Base-by-base conservation (phyloP, 2,888 invertebrate genomes). In the Neria commutata region DNA sequence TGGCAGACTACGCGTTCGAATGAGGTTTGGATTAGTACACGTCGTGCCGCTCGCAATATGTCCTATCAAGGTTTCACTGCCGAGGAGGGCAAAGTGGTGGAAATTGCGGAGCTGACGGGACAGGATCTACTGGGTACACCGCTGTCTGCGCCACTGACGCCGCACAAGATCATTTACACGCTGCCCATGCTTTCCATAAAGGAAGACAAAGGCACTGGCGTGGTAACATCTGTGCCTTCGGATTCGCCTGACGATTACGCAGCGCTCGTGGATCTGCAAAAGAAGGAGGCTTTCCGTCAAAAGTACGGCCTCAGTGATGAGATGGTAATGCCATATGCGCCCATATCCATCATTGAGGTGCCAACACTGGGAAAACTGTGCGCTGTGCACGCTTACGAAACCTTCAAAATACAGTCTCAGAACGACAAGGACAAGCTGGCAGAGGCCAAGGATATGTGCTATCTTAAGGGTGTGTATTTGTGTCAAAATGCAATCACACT, bases 181-280 rank as follows among this genome's bases (percentile, higher is more conserved):
- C 86, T 99, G 40, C 99, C 99, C 1, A 98, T 99, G 98, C 81
- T 99, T 54, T 97, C 95, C 0, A 95, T 99, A 71, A 97, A 95
- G 78, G 94, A 95, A 77, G 95, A 97, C 73, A 99, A 99, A 83
- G 98, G 98, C 16, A 99, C 99, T 0, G 99, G 98, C 2, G 88
- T 99, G 33, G 99, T 99, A 0, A 96, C 97, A 0, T 96, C 96
- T 68, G 99, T 99, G 1, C 98, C 98, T 0, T 98, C 98, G 0
- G 99, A 99, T 84, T 93, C 99, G 0, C 98, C 99, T 0, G 99
- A 99, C 81, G 99, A 99, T 83, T 98, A 92, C 81, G 98, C 98
- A 0, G 98, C 98, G 5, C 84, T 99, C 3, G 85, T 90, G 10
- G 99, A 99, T 83, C 84, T 99, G 61, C 95, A 98, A 79, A 98